These are phyloP conservation scores for Coenonympha glycerion DNA, from an alignment of 2,888 invertebrate genomes.

Conservation along the genomic window DNA sequence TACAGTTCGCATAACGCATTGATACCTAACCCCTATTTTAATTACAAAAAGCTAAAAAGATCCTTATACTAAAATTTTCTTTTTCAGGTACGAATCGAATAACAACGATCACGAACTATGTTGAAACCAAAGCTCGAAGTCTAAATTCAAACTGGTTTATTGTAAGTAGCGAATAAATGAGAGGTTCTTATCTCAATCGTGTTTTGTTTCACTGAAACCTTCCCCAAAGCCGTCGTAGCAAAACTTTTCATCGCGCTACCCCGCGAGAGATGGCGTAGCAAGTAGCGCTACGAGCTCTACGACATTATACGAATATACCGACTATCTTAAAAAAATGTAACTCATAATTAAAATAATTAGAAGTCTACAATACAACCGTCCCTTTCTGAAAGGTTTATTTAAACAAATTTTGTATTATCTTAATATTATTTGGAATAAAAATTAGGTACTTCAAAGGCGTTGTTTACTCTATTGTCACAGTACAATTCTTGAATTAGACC, in stretches of 20 bases:
- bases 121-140: background rate
- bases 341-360: no score
- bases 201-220: background rate
- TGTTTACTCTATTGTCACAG: no score
- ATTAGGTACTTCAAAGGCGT: no score
- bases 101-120: background rate
- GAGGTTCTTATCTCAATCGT: constrained; percentile 15
- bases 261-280: constrained; percentile 61
- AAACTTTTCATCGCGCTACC: constrained; percentile 48
- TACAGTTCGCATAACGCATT: background rate
- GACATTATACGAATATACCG: no score
- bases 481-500: no score
- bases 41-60: background rate
- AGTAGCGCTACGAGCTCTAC: constrained; percentile 24
- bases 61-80: background rate
- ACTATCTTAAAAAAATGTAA: no score
- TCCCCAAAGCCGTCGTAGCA: background rate
- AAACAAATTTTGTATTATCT: no score
- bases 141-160: background rate
- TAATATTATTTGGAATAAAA: no score
- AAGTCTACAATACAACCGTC: no score
- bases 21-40: background rate
- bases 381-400: no score
- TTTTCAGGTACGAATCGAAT: background rate
- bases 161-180: background rate